Percentiles rank a stretch among this genome's conserved stretches.
phyloP scores from a whole-genome alignment of 2,888 invertebrate genomes.

The Chrysotoxum bicinctum region DNA sequence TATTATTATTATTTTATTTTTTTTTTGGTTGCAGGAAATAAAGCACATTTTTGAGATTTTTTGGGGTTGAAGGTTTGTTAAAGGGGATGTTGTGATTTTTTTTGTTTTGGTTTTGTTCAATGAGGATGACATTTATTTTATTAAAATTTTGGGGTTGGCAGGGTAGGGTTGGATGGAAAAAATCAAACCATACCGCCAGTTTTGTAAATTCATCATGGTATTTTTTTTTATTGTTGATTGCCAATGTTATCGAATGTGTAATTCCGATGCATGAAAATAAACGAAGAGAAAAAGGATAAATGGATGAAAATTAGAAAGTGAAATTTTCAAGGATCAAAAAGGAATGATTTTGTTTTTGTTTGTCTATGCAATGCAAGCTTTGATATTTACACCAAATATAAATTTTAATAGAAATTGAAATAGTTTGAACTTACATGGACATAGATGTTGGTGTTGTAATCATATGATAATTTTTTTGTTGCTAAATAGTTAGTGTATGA shows the following conservation, averaged over 20 bases:
- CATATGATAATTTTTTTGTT: slow-evolving; percentile 1
- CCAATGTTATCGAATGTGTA: slow-evolving; percentile 56
- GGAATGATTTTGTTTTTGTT: not conserved
- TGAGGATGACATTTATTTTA: slow-evolving; percentile 56
- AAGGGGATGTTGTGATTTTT: slow-evolving; percentile 27
- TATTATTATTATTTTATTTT: not conserved
- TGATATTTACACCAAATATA: slow-evolving; percentile 19
- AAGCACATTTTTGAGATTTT: slow-evolving; percentile 56
- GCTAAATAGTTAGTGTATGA: not conserved
- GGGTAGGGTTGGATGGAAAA: slow-evolving; percentile 54
- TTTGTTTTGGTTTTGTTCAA: slow-evolving; percentile 20
- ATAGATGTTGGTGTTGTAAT: slow-evolving; percentile 56
- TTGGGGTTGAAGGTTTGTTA: slow-evolving; percentile 28
- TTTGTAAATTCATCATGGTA: slow-evolving; percentile 39
- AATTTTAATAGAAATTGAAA: not conserved
- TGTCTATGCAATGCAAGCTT: slow-evolving; percentile 38
- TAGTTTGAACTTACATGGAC: slow-evolving; percentile 63
- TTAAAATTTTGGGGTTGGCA: slow-evolving; percentile 55
- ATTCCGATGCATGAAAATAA: slow-evolving; percentile 70
- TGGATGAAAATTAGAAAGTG: slow-evolving; percentile 25
- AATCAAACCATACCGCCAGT: slow-evolving; percentile 65
- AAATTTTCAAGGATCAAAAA: not conserved
- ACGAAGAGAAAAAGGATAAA: slow-evolving; percentile 46
- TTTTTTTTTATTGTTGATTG: slow-evolving; percentile 43
- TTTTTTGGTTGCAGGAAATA: slow-evolving; percentile 33